Evolutionary conservation across 2,797 vertebrate species (phyloP).

Genomic region (Crypturellus tataupa): DNA sequence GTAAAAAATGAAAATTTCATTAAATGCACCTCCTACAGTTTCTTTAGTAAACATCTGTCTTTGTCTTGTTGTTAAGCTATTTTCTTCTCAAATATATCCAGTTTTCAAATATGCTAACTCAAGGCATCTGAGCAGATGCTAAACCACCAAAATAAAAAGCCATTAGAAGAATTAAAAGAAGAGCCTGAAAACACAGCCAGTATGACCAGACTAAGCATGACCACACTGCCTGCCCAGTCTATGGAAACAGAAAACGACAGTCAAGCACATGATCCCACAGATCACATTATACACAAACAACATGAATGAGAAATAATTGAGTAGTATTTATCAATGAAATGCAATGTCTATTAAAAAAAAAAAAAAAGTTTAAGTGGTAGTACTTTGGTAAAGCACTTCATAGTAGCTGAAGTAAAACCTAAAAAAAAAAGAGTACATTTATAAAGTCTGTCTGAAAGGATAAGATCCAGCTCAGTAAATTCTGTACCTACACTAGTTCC

Average conservation of each 20-base stretch:
- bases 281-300: fast-evolving
- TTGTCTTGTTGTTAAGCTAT: background rate
- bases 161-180: background rate
- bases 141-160: background rate
- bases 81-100: background rate
- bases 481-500: background rate
- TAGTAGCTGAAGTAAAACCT: background rate
- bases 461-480: background rate
- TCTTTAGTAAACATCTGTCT: background rate
- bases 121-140: background rate
- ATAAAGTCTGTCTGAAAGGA: background rate
- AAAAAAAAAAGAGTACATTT: background rate
- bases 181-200: background rate
- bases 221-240: background rate
- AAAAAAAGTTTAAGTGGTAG: background rate
- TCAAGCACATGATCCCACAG: background rate
- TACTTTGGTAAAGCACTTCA: background rate
- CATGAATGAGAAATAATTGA: background rate
- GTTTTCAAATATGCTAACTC: background rate
- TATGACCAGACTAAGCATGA: background rate
- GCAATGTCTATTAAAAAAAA: background rate
- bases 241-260: background rate
- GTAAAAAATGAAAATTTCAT: background rate
- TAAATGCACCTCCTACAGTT: background rate
- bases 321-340: background rate